Conservation (phyloP, 2,888 invertebrate species). For the Salticus scenicus region DNA sequence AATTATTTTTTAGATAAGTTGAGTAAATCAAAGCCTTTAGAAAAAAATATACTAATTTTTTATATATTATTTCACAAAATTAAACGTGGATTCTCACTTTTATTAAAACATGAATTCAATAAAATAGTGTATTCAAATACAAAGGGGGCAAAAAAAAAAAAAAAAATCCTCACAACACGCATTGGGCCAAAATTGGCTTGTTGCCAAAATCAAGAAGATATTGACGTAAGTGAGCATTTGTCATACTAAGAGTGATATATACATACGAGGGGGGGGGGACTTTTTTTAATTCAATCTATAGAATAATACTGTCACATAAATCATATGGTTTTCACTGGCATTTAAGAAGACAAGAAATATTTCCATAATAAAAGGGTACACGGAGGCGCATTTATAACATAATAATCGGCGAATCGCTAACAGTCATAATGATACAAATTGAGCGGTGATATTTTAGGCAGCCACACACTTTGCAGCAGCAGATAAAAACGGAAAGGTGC, state of each 20-base stretch:
- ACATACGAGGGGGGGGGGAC: background rate
- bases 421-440: background rate
- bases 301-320: background rate
- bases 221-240: background rate
- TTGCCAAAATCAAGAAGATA: background rate
- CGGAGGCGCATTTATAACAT: background rate
- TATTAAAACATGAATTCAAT: too few relatives aligned
- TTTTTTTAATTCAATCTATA: conserved; percentile 5
- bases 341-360: background rate
- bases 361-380: conserved; percentile 7
- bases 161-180: background rate
- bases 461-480: background rate
- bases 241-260: background rate
- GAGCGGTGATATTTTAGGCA: background rate
- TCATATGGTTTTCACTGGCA: background rate
- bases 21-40: too few relatives aligned
- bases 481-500: background rate
- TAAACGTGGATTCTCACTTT: too few relatives aligned
- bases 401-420: background rate
- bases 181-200: background rate
- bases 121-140: too few relatives aligned
- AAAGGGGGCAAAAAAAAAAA: background rate
- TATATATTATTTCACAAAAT: too few relatives aligned
- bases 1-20: too few relatives aligned
- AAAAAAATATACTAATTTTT: too few relatives aligned